Evolutionary conservation across 2,888 invertebrate genomes (phyloP).

Genomic region (Heliconius charithonia): DNA sequence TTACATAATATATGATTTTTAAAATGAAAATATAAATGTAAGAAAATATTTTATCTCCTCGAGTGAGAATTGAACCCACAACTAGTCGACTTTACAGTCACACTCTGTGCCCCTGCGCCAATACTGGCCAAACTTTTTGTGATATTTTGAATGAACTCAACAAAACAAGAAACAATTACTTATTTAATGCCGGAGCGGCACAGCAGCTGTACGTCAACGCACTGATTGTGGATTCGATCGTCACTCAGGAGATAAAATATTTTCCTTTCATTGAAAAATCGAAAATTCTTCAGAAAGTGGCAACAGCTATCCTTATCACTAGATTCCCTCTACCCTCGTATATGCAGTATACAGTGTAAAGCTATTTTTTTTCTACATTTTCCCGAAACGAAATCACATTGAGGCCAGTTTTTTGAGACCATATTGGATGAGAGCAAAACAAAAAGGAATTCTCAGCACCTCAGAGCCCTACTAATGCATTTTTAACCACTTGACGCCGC

Average conservation of each 20-base stretch:
- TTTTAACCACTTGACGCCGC: slow-evolving; percentile 66
- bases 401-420: not conserved
- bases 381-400: not conserved
- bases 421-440: slow-evolving; percentile 27
- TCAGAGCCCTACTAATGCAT: slow-evolving; percentile 54
- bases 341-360: not conserved
- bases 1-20: no score
- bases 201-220: not conserved
- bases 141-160: no score
- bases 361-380: not conserved
- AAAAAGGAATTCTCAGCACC: slow-evolving; percentile 24
- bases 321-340: not conserved
- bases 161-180: no score
- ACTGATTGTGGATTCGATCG: not conserved
- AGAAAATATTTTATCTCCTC: no score
- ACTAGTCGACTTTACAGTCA: no score
- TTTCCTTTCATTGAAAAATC: not conserved
- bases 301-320: not conserved
- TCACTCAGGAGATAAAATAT: not conserved
- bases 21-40: no score
- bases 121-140: no score
- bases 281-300: not conserved
- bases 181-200: not conserved
- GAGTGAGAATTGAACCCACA: no score
- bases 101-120: no score